Percentiles rank a stretch among this genome's conserved stretches.
Conservation (phyloP, 1,140 invertebrate genomes). For the Meloidogyne chitwoodi region DNA sequence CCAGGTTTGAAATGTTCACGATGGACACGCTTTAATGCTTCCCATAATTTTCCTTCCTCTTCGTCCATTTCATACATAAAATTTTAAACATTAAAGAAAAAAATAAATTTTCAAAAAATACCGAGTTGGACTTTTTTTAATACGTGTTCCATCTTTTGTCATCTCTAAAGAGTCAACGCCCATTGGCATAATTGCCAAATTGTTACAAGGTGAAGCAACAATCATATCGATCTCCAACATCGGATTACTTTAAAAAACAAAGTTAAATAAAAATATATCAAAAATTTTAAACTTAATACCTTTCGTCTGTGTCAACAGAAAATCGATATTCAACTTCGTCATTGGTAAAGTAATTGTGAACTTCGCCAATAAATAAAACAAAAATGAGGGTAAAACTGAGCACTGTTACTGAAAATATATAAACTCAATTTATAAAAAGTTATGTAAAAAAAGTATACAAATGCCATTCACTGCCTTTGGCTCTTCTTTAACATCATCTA, state of each 20-base stretch:
- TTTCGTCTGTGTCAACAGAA: conserved; percentile 40
- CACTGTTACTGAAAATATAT: conserved; percentile 27
- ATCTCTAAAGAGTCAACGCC: conserved; percentile 17
- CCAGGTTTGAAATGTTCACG: conserved; percentile 41
- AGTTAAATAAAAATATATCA: not conserved
- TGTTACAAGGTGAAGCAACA: conserved; percentile 39
- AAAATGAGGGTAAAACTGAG: conserved; percentile 39
- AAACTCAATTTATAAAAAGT: not conserved
- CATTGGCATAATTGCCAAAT: conserved; percentile 34
- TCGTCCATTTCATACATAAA: conserved; percentile 51
- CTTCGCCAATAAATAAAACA: conserved; percentile 27
- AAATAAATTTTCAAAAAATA: not conserved
- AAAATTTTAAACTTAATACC: conserved; percentile 30
- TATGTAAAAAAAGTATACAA: conserved; percentile 21
- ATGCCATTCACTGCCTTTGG: conserved; percentile 40
- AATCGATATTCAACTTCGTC: conserved; percentile 43
- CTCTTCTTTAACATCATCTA: conserved; percentile 46
- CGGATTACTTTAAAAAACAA: conserved; percentile 28
- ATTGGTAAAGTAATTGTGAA: conserved; percentile 34
- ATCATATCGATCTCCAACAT: conserved; percentile 38
- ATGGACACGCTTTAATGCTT: conserved; percentile 45
- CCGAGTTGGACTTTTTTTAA: conserved; percentile 22
- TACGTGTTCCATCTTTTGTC: not conserved
- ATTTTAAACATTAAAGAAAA: not conserved
- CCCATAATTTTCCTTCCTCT: conserved; percentile 53